Base-by-base conservation (phyloP, 2,113 vertebrate species). In the Abramis brama region DNA sequence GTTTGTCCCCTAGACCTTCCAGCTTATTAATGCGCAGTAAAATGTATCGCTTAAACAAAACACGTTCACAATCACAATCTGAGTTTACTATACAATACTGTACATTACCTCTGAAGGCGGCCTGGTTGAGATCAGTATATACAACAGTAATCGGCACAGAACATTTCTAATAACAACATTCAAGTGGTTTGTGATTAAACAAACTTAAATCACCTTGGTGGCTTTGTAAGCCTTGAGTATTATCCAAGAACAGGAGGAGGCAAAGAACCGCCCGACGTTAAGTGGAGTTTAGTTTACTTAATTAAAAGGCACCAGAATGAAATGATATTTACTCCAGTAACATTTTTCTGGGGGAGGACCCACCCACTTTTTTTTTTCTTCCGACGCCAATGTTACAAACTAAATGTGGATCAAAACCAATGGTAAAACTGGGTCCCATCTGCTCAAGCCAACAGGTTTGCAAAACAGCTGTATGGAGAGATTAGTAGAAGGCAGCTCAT, bases 141-240 rank as follows among this genome's bases (percentile, higher is more conserved):
- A 87, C 21, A 25, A 13, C 33, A 83, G 25, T 60, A 80, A 77
- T 66, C 43, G 39, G 68, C 27, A 36, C 9, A 87, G 74, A 80
- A 11, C 57, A 52, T 27, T 76, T 85, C 27, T 81, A 74, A 74
- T 76, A 75, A 89, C 82, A 88, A 45, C 27, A 36, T 76, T 74
- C 60, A 87, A 87, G 86, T 86, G 36, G 66, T 74, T 70, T 6
- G 73, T 71, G 55, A 80, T 78, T n/a, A 30, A 86, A 85, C 73
- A 84, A 23, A 71, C 25, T 74, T 88, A 81, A 87, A 87, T 88
- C 79, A 81, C 76, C 52, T 60, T 71, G 77, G 57, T 50, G 30
- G 66, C 60, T 68, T 45, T 1, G n/a, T 87, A 23, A 71, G 75
- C 66, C 7, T 66, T 83, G 47, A 19, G 43, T 19, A 74, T 52